Evolutionary conservation across 2,113 vertebrate species (phyloP), one percentile per base, ranked within the genome.

Genomic region (Channa maculata): DNA sequence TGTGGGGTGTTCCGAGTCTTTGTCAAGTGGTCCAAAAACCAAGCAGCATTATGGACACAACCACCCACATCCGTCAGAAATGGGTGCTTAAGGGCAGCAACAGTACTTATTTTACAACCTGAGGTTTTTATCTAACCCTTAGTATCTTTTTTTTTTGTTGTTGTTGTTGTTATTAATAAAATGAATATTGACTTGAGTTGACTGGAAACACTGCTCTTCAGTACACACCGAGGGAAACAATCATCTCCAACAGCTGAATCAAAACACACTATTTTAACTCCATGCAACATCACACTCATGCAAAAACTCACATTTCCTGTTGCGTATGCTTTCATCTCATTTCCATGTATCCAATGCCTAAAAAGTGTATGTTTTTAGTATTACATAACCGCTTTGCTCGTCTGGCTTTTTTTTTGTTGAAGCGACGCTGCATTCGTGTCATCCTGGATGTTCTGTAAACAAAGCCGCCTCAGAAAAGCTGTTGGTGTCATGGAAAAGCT

Each of bases 361-460:
- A 58, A 33, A 65, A 69, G 5, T 36, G 14, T n/a, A 34, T 38
- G 15, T 72, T 66, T 48, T 39, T 37, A 53, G 51, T 4, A 39
- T 45, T 15, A 24, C 14, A 39, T 41, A 63, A 41, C 7, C n/a
- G 13, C 62, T 43, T 24, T 9, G 39, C 14, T 58, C 13, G 49
- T 58, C 24, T 3, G 36, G 24, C 24, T 51, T 46, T 50, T 11
- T 72, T 24, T 43, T 65, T 67, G 57, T 55, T 55, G 11, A 33
- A 37, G 14, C 55, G 37, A 65, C 45, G 58, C 39, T 49, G 45
- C 33, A n/a, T 57, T 65, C 10, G 36, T 52, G 65, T 52, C 61
- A 59, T 53, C 37, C 62, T 58, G 36, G 46, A 41, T 66, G 62
- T 70, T 68, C 49, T 74, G 54, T 58, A 71, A 58, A 66, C 62